Evolutionary conservation across 1,140 invertebrate species (phyloP), one percentile per base, ranked within the genome.

Genomic region (Patella vulgata): DNA sequence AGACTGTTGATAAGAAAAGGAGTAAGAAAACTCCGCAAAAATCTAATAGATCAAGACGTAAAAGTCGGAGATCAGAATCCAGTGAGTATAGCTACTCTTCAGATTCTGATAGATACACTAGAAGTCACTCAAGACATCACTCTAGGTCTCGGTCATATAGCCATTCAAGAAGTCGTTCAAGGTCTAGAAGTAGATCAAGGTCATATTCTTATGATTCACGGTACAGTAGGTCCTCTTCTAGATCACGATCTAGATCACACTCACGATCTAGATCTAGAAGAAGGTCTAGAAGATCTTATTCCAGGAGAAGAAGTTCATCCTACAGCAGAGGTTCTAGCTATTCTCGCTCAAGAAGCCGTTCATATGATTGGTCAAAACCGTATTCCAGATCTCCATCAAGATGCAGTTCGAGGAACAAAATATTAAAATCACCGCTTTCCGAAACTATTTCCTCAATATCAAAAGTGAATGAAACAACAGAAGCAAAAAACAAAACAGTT

Each of bases 81-180:
- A 63, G 47, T 17, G 17, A 33, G 42, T 75, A 75, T 54, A 77
- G 70, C 47, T 76, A 77, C 50, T 77, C 75, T 31, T 77, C 74
- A 28, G 70, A 68, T 54, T 67, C 46, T 58, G 68, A 71, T n/a
- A 36, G 39, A 47, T 66, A 75, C 50, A 74, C 69, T 28, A 67
- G 66, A 12, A 60, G 62, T 59, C 46, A 53, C 46, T 54, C 52
- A 1, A 67, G 67, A 53, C 62, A 64, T 39, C 56, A 53, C 19
- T 71, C 72, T 39, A 60, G 65, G 25, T 74, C 72, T 31, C 47
- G 51, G 14, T 69, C 69, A 44, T 75, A 67, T 46, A 59, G 55
- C 21, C 19, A 61, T 19, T 70, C 69, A 3, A 57, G 66, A 17
- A 59, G 55, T 30, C 19, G 66, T 19, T 70, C 69, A 3, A 57